Conservation (phyloP, 2,113 vertebrate genomes). For the Otis tarda region DNA sequence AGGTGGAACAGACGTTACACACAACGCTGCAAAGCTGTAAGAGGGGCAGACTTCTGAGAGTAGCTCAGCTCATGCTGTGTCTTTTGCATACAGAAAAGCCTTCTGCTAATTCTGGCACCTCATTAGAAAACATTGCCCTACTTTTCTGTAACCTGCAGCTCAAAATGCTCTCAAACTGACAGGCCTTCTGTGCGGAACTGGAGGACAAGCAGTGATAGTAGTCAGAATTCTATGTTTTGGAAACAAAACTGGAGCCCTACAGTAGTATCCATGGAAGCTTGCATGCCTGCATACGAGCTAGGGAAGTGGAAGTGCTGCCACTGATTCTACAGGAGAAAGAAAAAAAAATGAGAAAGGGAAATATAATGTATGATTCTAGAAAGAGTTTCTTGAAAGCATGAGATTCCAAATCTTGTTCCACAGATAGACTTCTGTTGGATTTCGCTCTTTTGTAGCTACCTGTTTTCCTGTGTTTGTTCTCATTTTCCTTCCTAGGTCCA, state of each 20-base stretch:
- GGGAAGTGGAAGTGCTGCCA: not conserved
- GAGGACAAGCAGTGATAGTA: not conserved
- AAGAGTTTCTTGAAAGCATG: not conserved
- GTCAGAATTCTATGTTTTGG: not conserved
- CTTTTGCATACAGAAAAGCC: slow-evolving; percentile 29
- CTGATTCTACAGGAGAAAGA: not conserved
- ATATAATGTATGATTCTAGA: not conserved
- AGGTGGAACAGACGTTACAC: not conserved
- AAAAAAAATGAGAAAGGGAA: not conserved
- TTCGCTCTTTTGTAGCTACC: not conserved
- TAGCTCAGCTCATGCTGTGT: not conserved
- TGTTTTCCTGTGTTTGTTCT: not conserved
- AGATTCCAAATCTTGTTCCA: not conserved
- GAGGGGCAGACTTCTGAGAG: not conserved
- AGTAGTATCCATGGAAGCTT: not conserved
- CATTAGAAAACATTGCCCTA: slow-evolving; percentile 41
- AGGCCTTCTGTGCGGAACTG: not conserved
- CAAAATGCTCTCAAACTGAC: not conserved
- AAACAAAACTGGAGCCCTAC: not conserved
- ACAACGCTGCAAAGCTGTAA: not conserved
- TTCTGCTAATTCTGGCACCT: slow-evolving; percentile 45
- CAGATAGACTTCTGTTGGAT: not conserved
- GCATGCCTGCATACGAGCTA: not conserved
- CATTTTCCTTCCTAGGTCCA: not conserved
- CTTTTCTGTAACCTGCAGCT: slow-evolving; percentile 25